Percentiles rank a stretch among this genome's conserved stretches.
phyloP scores from a whole-genome alignment of 1,140 invertebrate genomes.

The Wiebesia pumilae region DNA sequence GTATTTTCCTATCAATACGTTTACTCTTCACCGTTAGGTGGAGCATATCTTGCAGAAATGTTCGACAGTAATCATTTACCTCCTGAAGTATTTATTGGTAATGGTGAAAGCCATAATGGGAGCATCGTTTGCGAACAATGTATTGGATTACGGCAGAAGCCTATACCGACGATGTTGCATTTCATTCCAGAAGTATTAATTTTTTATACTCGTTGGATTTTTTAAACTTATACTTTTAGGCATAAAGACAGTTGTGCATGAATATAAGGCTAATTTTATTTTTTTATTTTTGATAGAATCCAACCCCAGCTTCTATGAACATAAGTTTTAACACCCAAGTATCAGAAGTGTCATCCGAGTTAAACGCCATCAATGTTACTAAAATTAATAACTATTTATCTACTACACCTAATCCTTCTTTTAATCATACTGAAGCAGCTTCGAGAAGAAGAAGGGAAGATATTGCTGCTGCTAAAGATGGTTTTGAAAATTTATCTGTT shows the following conservation, averaged over 20 bases:
- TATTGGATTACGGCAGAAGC: slow-evolving; percentile 73
- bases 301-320: slow-evolving; percentile 44
- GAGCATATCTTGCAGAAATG: slow-evolving; percentile 88
- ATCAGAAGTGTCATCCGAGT: slow-evolving; percentile 22
- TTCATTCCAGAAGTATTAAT: slow-evolving; percentile 64
- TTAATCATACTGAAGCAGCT: slow-evolving; percentile 48
- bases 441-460: slow-evolving; percentile 63
- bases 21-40: slow-evolving; percentile 78
- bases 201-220: slow-evolving; percentile 6
- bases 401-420: background rate
- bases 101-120: slow-evolving; percentile 75
- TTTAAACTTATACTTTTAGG: background rate
- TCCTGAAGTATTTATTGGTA: slow-evolving; percentile 81
- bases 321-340: slow-evolving; percentile 18
- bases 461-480: slow-evolving; percentile 49
- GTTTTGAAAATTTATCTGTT: slow-evolving; percentile 54
- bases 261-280: background rate
- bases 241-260: no score
- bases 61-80: slow-evolving; percentile 80
- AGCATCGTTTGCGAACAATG: slow-evolving; percentile 74
- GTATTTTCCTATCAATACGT: slow-evolving; percentile 84
- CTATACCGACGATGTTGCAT: slow-evolving; percentile 65
- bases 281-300: slow-evolving; percentile 35
- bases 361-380: slow-evolving; percentile 50
- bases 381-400: slow-evolving; percentile 33